Percentiles rank a stretch among this genome's conserved stretches.
Evolutionary conservation across 1,140 invertebrate species (phyloP).

Genomic region (Argopecten irradians): DNA sequence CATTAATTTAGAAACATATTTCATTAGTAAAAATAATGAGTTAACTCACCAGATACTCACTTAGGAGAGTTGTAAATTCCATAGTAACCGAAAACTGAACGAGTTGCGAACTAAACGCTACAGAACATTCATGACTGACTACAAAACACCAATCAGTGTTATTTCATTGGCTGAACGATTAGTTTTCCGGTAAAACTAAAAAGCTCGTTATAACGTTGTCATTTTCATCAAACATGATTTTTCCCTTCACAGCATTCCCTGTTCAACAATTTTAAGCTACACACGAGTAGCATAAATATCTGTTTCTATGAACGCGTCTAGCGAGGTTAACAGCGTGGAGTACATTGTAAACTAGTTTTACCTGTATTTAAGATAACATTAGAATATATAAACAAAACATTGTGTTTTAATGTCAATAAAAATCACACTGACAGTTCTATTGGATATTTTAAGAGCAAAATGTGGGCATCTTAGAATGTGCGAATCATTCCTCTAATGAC

Average conservation of each 20-base stretch:
- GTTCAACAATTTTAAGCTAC: not conserved
- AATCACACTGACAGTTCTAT: not conserved
- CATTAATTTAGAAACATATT: not conserved
- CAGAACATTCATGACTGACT: not conserved
- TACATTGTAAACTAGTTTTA: not conserved
- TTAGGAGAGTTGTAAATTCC: not conserved
- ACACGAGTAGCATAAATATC: not conserved
- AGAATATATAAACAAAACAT: not conserved
- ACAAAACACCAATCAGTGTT: not conserved
- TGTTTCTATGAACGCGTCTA: constrained; percentile 5
- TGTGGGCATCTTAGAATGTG: not conserved
- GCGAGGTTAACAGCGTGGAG: not conserved
- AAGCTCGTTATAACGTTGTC: not conserved
- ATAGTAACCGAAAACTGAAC: not conserved
- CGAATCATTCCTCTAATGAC: not conserved
- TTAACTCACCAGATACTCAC: constrained; percentile 17
- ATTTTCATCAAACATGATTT: constrained; percentile 23
- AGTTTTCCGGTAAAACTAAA: constrained; percentile 22
- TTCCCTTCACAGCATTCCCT: not conserved
- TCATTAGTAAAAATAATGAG: not conserved
- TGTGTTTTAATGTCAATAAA: not conserved
- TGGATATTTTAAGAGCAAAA: not conserved
- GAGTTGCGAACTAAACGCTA: not conserved
- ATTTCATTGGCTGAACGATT: constrained; percentile 11
- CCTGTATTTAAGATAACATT: not conserved